Percentiles rank a stretch among this genome's conserved stretches.
These are phyloP conservation scores for Campoplex nolae DNA, from an alignment of 2,888 invertebrate species.

Conservation along the genomic window DNA sequence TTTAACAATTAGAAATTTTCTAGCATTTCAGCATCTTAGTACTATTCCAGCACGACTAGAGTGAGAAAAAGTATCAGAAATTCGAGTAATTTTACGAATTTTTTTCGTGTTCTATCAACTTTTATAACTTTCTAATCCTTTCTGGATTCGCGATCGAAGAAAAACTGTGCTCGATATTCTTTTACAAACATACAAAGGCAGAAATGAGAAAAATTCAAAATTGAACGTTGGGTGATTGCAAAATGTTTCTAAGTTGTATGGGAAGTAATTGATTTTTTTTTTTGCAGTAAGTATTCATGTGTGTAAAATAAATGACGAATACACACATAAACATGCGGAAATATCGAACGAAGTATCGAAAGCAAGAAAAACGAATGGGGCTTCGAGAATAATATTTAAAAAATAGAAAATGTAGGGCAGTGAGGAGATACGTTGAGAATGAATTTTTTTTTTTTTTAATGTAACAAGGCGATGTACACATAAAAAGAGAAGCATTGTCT, in stretches of 20 bases:
- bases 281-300: not conserved
- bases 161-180: conserved; percentile 24
- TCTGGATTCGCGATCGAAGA: not conserved
- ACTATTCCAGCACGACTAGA: too few relatives aligned
- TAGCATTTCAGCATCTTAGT: too few relatives aligned
- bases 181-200: conserved; percentile 6
- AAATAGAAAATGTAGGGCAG: not conserved
- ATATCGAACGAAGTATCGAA: not conserved
- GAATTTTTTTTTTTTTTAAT: not conserved
- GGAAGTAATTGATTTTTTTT: not conserved
- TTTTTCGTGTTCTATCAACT: too few relatives aligned
- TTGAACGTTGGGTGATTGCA: conserved; percentile 4
- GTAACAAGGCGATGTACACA: not conserved
- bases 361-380: not conserved
- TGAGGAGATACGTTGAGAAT: not conserved
- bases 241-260: not conserved
- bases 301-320: conserved; percentile 25
- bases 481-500: conserved; percentile 30
- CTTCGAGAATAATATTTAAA: not conserved
- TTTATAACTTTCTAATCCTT: not conserved
- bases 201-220: conserved; percentile 40
- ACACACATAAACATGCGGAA: conserved; percentile 9
- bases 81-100: not conserved
- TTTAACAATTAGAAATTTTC: too few relatives aligned
- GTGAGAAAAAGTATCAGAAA: not conserved